Evolutionary conservation across 1,140 invertebrate genomes (phyloP).

Genomic region (Pseudomyrmex gracilis): DNA sequence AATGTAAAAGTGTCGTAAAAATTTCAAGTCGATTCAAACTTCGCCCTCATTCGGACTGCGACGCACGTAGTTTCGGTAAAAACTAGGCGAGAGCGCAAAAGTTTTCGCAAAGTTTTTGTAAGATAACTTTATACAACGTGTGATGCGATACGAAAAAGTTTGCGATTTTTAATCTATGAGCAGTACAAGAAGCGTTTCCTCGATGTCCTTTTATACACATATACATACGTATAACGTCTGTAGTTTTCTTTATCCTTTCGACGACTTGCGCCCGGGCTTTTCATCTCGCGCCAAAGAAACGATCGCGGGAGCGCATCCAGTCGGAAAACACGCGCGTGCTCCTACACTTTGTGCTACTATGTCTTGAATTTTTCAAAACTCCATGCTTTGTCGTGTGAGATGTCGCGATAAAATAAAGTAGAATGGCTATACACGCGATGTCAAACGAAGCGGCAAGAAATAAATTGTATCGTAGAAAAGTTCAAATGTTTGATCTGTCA

Average conservation of each 20-base stretch:
- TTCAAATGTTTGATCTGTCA: slow-evolving; percentile 43
- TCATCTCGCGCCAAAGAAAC: slow-evolving; percentile 64
- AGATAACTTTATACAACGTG: slow-evolving; percentile 65
- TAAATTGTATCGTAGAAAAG: slow-evolving; percentile 40
- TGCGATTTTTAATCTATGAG: slow-evolving; percentile 65
- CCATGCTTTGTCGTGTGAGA: slow-evolving; percentile 25
- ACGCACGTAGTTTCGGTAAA: slow-evolving; percentile 47
- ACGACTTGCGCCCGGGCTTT: slow-evolving; percentile 50
- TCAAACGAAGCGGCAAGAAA: slow-evolving; percentile 34
- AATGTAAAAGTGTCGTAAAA: slow-evolving; percentile 55
- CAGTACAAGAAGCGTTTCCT: slow-evolving; percentile 22
- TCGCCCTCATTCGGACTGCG: slow-evolving; percentile 32
- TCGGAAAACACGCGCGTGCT: slow-evolving; percentile 32
- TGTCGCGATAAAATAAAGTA: slow-evolving; percentile 46
- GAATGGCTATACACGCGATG: not conserved
- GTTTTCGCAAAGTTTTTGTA: slow-evolving; percentile 53
- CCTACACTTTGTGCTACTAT: slow-evolving; percentile 16
- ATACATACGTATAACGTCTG: not conserved
- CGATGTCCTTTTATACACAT: slow-evolving; percentile 22
- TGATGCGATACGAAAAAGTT: slow-evolving; percentile 68
- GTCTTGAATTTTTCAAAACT: slow-evolving; percentile 55
- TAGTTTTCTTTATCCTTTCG: slow-evolving; percentile 40
- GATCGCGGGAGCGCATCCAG: slow-evolving; percentile 27
- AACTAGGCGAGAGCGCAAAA: slow-evolving; percentile 36
- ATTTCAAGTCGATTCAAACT: slow-evolving; percentile 53